These are phyloP conservation scores for Crotalus horridus DNA, from an alignment of 2,113 vertebrate species.

Conservation along the genomic window DNA sequence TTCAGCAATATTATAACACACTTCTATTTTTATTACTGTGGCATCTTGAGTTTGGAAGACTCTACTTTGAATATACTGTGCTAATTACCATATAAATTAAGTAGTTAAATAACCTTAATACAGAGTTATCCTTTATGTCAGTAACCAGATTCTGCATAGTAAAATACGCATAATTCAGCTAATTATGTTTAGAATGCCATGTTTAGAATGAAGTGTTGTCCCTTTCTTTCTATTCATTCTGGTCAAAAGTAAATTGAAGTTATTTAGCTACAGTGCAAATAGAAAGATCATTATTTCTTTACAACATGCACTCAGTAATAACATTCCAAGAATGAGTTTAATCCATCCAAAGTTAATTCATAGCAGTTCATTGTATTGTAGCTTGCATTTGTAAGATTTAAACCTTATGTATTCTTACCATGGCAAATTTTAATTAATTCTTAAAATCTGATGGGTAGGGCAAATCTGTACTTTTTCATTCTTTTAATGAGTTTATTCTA, in stretches of 20 bases:
- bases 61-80: conserved; percentile 64
- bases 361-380: conserved; percentile 69
- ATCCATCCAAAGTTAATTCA: conserved; percentile 67
- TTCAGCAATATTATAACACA: conserved; percentile 64
- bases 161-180: conserved; percentile 63
- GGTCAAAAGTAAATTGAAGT: conserved; percentile 69
- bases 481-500: conserved; percentile 60
- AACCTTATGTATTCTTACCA: conserved; percentile 67
- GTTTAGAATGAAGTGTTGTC: conserved; percentile 57
- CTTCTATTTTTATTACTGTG: conserved; percentile 69
- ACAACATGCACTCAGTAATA: conserved; percentile 54
- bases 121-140: conserved; percentile 58
- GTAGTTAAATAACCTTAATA: conserved; percentile 64
- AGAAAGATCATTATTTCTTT: conserved; percentile 72
- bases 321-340: conserved; percentile 69
- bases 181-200: conserved; percentile 52
- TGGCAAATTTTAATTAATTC: conserved; percentile 69
- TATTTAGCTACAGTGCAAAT: conserved; percentile 67
- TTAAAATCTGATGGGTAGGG: conserved; percentile 49
- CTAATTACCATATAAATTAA: conserved; percentile 79
- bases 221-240: conserved; percentile 65
- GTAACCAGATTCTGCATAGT: conserved; percentile 58
- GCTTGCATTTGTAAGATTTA: conserved; percentile 63
- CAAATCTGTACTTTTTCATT: conserved; percentile 55
- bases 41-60: conserved; percentile 70